A percentile compares a stretch with the other conserved stretches of the same genome.
phyloP scores from a whole-genome alignment of 2,113 vertebrate genomes.

The Meleagris gallopavo region DNA sequence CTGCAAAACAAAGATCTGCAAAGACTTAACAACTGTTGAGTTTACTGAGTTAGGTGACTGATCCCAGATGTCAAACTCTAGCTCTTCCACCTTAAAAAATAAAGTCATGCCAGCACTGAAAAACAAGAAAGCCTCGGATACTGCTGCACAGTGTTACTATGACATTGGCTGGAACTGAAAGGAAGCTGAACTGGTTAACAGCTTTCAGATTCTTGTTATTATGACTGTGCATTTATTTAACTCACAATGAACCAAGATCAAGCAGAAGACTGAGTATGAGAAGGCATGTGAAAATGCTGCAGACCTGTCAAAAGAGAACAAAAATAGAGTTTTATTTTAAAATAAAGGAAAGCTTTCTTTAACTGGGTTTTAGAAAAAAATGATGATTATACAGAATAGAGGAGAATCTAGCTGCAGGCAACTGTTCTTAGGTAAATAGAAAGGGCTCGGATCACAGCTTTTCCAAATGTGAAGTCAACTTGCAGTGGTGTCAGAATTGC shows the following conservation, averaged over 20 bases:
- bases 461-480: background rate
- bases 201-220: background rate
- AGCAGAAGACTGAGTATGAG: background rate
- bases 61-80: background rate
- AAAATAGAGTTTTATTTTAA: background rate
- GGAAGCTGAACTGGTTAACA: background rate
- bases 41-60: background rate
- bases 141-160: background rate
- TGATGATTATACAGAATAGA: background rate
- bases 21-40: background rate
- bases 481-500: background rate
- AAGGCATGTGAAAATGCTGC: background rate
- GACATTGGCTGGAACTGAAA: background rate
- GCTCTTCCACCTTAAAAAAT: background rate
- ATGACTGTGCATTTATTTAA: background rate
- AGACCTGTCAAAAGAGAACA: background rate
- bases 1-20: constrained; percentile 70
- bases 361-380: background rate
- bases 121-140: background rate
- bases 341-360: background rate
- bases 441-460: background rate
- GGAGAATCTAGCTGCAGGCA: background rate
- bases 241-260: background rate
- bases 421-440: background rate
- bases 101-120: background rate